Evolutionary conservation across 2,888 invertebrate genomes (phyloP), one percentile per base, ranked within the genome.

Genomic region (Pseudococcus viburni): DNA sequence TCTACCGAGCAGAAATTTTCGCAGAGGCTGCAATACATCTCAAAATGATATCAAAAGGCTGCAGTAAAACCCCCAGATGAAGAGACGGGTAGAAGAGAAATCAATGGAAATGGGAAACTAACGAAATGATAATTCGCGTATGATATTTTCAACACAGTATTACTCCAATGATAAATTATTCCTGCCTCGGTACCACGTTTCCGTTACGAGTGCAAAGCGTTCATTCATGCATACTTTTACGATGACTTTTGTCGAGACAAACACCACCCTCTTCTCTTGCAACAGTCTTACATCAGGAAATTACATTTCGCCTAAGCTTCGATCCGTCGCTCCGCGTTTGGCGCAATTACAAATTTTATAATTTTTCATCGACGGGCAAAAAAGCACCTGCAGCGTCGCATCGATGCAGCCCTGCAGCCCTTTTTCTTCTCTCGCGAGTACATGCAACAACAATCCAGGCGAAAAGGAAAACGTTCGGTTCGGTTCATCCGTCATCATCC

Each of bases 401-500:
- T 83, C 19, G 39, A 80, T 80, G 84, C 84, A 84, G 48, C 46
- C 9, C 22, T n/a, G 12, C 48, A 1, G 8, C 42, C 42, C 42
- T 42, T 42, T n/a, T 51, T 84, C 17, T 22, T 84, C 33, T 22
- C 17, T 55, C 33, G 46, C 42, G 39, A 46, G 8, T 55, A 48
- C 12, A 46, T 42, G 83, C 46, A 46, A 22, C 19, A n/a, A 7
- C 42, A 84, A 84, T 48, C 11, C 46, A 15, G 1, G 48, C 46
- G 84, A 48, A 84, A 84, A 64, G 22, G n/a, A 59, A 59, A 59
- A n/a, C 80, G 22, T 84, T 22, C 19, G 84, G 84, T 39, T 48
- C 39, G 48, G 19, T 77, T 83, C 88, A 88, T 88, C 59, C 83
- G 80, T 88, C 88, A 88, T 88, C 88, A 88, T 88, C 88, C 88